These are phyloP conservation scores for Brotogeris chrysoptera DNA, from an alignment of 2,797 vertebrate species.

Conservation along the genomic window DNA sequence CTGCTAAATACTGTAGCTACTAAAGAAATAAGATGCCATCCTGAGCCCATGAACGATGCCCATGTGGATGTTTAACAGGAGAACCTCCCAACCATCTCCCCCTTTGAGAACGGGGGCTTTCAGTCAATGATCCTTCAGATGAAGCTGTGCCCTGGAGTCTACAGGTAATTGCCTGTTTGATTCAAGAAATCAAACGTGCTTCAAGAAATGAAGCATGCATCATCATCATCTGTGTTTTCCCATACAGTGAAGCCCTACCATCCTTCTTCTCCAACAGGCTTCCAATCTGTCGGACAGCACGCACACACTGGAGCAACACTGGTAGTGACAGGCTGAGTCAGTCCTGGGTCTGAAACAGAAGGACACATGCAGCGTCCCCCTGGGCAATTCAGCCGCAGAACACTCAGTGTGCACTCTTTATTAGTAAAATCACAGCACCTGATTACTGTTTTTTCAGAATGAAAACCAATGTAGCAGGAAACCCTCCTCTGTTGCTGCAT, in stretches of 20 bases:
- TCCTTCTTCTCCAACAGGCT: background rate
- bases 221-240: background rate
- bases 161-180: background rate
- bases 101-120: background rate
- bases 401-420: background rate
- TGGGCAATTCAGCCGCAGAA: background rate
- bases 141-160: background rate
- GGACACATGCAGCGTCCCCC: background rate
- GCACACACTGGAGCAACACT: background rate
- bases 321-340: background rate
- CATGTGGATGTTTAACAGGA: background rate
- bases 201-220: background rate
- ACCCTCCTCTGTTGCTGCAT: background rate
- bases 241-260: background rate
- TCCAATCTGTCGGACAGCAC: fast-evolving
- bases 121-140: background rate
- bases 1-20: background rate
- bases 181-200: too few species aligned
- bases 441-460: background rate
- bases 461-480: background rate
- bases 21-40: background rate
- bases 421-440: background rate
- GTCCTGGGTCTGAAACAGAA: background rate
- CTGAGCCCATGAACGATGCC: background rate
- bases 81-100: background rate